Evolutionary conservation across 2,888 invertebrate genomes (phyloP).

Genomic region (Nipponacmea schrenckii): DNA sequence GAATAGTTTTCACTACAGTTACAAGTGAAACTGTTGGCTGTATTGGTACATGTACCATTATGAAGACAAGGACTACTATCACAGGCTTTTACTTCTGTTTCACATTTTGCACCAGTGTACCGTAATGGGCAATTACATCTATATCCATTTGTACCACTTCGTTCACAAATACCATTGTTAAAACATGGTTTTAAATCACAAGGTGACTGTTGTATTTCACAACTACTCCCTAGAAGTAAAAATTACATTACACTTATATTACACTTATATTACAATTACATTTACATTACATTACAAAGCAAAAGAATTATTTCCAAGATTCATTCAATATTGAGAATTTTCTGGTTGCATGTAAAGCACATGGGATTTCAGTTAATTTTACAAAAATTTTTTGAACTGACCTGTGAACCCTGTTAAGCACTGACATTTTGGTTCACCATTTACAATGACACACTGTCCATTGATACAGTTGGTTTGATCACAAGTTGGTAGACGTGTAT

Average conservation of each 20-base stretch:
- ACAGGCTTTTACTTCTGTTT: constrained; percentile 23
- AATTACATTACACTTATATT: too few relatives aligned
- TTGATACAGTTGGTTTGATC: constrained; percentile 44
- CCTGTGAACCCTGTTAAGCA: constrained; percentile 53
- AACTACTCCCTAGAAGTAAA: constrained; percentile 1
- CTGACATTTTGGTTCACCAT: constrained; percentile 40
- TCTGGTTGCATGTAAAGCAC: too few relatives aligned
- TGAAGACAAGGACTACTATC: constrained; percentile 39
- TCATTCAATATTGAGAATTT: too few relatives aligned
- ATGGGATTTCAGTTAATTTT: neutral
- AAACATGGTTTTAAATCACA: constrained; percentile 22
- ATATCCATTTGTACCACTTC: constrained; percentile 14
- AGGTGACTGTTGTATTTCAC: constrained; percentile 18
- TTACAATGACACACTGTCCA: constrained; percentile 44
- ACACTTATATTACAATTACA: too few relatives aligned
- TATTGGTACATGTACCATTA: constrained; percentile 33
- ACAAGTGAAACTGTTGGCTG: constrained; percentile 31
- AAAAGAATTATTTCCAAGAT: too few relatives aligned
- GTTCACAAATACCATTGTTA: constrained; percentile 22
- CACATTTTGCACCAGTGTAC: constrained; percentile 21
- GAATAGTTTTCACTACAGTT: constrained; percentile 35
- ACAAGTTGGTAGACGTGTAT: constrained; percentile 38
- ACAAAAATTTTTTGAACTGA: constrained; percentile 21
- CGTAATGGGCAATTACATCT: constrained; percentile 14
- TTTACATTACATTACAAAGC: too few relatives aligned